Evolutionary conservation across 1,140 invertebrate species (phyloP), one percentile per base, ranked within the genome.

Genomic region (Telenomus remus): DNA sequence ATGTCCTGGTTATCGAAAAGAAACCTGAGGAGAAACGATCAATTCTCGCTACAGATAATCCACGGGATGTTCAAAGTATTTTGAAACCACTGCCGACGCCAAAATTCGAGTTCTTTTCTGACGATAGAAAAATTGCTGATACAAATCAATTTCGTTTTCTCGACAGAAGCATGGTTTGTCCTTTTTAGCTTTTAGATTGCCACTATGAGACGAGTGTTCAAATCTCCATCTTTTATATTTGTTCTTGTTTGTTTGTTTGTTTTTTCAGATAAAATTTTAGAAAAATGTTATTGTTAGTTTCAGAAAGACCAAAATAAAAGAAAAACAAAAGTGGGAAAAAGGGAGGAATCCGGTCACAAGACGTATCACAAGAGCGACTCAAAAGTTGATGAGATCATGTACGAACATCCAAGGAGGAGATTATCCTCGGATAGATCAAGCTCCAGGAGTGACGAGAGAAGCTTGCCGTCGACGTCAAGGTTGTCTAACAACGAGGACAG

Each of bases 391-490:
- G 27, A 48, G 0, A 7, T 16, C 15, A 44, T 13, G 0, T n/a
- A 55, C 11, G 42, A n/a, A 3, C 3, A 43, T n/a, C 1, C 4
- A 9, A 47, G 43, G 19, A 54, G 27, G 1, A 55, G 39, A 27
- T 64, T 50, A 4, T 61, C 37, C 7, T 47, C 49, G 0, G 59
- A 63, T 5, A 50, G 48, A 34, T 50, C 48, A 7, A 49, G 33
- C 12, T 56, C 51, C 11, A 49, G 37, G 12, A 65, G 53, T 35
- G 34, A 42, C 33, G 46, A 65, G n/a, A 13, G 34, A 33, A 65
- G 27, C 27, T 48, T 54, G n/a, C 0, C 16, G 46, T 14, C 39
- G 11, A 47, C 35, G 10, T 27, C 39, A 0, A 51, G 9, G n/a
- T 2, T 27, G 1, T 27, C 42, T 8, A n/a, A 64, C 0, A 33